A percentile compares a stretch with the other conserved stretches of the same genome.
phyloP scores from a whole-genome alignment of 2,797 vertebrate genomes.

The Microctenopoma stevenorrisi region DNA sequence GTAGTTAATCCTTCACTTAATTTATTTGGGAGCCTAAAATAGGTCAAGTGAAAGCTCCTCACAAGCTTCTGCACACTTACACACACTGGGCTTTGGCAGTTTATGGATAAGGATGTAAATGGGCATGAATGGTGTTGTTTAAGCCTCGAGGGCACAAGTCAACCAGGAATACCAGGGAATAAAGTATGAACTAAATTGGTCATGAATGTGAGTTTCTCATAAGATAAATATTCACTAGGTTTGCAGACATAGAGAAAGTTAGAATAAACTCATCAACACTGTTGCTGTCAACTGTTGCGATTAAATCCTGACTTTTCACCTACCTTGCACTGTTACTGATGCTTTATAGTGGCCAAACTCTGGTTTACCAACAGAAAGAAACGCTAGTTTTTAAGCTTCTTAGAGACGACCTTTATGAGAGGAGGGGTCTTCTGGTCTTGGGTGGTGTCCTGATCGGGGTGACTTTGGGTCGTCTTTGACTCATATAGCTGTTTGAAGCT shows the following conservation, averaged over 20 bases:
- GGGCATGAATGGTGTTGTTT: constrained; percentile 11
- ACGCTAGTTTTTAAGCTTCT: constrained; percentile 78
- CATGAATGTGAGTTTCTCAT: not conserved
- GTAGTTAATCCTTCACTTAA: constrained; percentile 18
- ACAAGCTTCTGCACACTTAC: not conserved
- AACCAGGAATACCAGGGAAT: constrained; percentile 7
- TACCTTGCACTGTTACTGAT: constrained; percentile 4
- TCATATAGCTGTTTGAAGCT: constrained; percentile 81
- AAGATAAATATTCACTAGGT: not conserved
- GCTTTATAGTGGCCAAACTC: not conserved
- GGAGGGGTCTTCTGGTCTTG: constrained; percentile 73
- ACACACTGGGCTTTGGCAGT: not conserved
- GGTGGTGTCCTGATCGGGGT: constrained; percentile 83
- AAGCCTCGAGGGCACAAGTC: constrained; percentile 8
- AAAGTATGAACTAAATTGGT: not conserved
- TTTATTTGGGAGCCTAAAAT: constrained; percentile 15
- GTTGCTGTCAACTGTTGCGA: not conserved
- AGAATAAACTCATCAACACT: not conserved
- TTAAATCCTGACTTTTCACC: not conserved
- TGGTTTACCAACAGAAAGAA: not conserved
- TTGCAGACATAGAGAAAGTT: constrained; percentile 1
- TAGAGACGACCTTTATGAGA: constrained; percentile 74
- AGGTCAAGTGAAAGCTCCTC: constrained; percentile 20
- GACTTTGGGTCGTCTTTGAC: constrained; percentile 63
- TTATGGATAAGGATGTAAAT: constrained; percentile 11